These are phyloP conservation scores for Abramis brama DNA, from an alignment of 2,113 vertebrate species.

Conservation along the genomic window DNA sequence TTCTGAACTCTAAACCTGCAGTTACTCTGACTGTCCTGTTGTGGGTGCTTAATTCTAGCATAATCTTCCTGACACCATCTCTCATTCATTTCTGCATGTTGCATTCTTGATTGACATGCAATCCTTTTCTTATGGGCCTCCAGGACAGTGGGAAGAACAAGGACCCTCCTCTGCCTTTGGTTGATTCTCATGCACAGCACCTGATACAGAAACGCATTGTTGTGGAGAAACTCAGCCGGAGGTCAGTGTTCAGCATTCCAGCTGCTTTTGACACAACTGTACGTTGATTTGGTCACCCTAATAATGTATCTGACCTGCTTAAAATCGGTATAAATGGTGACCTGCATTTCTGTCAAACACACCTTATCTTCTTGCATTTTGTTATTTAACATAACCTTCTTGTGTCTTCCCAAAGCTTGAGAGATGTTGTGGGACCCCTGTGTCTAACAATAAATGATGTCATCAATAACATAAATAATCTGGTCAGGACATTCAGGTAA, in stretches of 20 bases:
- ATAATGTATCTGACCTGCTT: background rate
- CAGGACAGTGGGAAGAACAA: slow-evolving; percentile 56
- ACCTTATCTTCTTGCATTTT: background rate
- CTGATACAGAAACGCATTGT: slow-evolving; percentile 89
- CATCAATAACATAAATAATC: slow-evolving; percentile 83
- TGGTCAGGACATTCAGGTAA: slow-evolving; percentile 92
- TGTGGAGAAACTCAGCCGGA: slow-evolving; percentile 87
- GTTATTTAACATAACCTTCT: slow-evolving; percentile 53
- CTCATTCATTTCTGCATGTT: background rate
- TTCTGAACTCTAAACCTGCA: slow-evolving; percentile 4
- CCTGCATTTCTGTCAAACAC: background rate
- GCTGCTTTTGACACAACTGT: background rate
- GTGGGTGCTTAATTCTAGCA: slow-evolving; percentile 43
- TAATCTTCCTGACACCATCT: background rate
- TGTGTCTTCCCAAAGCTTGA: slow-evolving; percentile 75
- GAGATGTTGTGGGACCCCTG: slow-evolving; percentile 82
- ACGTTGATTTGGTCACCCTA: background rate
- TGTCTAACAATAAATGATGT: slow-evolving; percentile 82
- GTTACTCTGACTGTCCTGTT: slow-evolving; percentile 38
- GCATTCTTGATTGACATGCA: background rate
- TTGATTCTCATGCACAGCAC: slow-evolving; percentile 89
- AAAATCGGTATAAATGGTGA: background rate
- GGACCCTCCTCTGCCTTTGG: slow-evolving; percentile 79
- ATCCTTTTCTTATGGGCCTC: background rate
- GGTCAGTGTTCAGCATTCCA: slow-evolving; percentile 73